Evolutionary conservation across 2,888 invertebrate genomes (phyloP), one percentile per base, ranked within the genome.

Genomic region (Lymantria monacha): DNA sequence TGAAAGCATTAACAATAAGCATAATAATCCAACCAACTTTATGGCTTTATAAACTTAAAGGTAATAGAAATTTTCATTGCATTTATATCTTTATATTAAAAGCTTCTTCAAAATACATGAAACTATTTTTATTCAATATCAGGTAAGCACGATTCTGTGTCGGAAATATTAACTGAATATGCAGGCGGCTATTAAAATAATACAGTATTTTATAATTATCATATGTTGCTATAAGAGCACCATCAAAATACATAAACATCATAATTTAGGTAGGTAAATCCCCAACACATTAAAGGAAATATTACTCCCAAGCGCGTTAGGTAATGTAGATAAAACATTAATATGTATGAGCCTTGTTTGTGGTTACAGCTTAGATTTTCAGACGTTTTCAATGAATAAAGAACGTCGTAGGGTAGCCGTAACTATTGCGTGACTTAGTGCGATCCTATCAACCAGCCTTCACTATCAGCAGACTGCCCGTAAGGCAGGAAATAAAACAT

Each of bases 311-410:
- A 60, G 73, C 72, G 76, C 73, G 75, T 78, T 79, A 75, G 81
- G 79, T 75, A 83, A 84, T 82, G 87, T 83, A 82, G 81, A 85
- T 83, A 84, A 83, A 80, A 77, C 83, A 89, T 89, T 83, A 88
- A 88, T 87, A 88, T 89, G 89, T 84, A 89, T 88, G 87, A 88
- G 79, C 57, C 82, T 82, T 87, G 87, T 85, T 85, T 85, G 84
- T 71, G 79, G 83, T 62, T 67, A 75, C 70, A 71, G 76, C 79
- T 84, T 83, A 83, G 86, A 87, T 87, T 87, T 84, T 75, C 78
- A 77, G 76, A 73, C 66, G 70, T 74, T 72, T 74, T 73, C 78
- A 74, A 85, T 87, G 87, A 87, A 87, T 83, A 83, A 85, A 83
- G 80, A 82, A 80, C 74, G 66, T 51, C 38, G 58, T 55, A 44